Percentiles rank a stretch among this genome's conserved stretches.
Evolutionary conservation across 2,797 vertebrate species (phyloP).

Genomic region (Syngnathus rostellatus): DNA sequence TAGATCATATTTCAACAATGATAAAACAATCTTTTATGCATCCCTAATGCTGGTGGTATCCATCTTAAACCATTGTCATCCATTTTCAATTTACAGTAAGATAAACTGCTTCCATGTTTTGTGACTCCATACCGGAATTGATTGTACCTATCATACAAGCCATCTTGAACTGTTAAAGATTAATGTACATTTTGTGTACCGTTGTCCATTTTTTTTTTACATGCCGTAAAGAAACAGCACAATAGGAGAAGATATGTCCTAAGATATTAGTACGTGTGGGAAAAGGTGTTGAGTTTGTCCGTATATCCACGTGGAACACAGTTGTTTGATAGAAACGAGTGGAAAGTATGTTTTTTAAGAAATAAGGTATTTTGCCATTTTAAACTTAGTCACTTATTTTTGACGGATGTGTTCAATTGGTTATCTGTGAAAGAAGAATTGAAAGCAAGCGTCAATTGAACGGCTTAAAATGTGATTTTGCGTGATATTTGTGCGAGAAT

Average conservation of each 20-base stretch:
- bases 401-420: neutral
- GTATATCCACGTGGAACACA: neutral
- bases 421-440: neutral
- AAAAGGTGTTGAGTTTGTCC: slow-evolving; percentile 22
- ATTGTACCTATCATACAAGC: slow-evolving; percentile 52
- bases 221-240: slow-evolving; percentile 57
- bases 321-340: neutral
- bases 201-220: slow-evolving; percentile 46
- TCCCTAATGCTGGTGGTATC: slow-evolving; percentile 23
- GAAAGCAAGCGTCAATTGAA: neutral
- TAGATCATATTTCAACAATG: slow-evolving; percentile 5
- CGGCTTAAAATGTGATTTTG: neutral
- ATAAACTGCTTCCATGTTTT: slow-evolving; percentile 34
- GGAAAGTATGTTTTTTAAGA: neutral
- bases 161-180: slow-evolving; percentile 64
- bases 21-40: slow-evolving; percentile 16
- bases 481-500: neutral
- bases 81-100: slow-evolving; percentile 12
- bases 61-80: slow-evolving; percentile 10
- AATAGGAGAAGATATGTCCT: slow-evolving; percentile 39
- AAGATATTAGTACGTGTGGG: slow-evolving; percentile 48
- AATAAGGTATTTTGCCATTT: neutral
- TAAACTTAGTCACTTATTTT: neutral
- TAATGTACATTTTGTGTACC: slow-evolving; percentile 70
- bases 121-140: slow-evolving; percentile 58